Evolutionary conservation across 2,888 invertebrate species (phyloP), one percentile per base, ranked within the genome.

Genomic region (Meta bourneti): DNA sequence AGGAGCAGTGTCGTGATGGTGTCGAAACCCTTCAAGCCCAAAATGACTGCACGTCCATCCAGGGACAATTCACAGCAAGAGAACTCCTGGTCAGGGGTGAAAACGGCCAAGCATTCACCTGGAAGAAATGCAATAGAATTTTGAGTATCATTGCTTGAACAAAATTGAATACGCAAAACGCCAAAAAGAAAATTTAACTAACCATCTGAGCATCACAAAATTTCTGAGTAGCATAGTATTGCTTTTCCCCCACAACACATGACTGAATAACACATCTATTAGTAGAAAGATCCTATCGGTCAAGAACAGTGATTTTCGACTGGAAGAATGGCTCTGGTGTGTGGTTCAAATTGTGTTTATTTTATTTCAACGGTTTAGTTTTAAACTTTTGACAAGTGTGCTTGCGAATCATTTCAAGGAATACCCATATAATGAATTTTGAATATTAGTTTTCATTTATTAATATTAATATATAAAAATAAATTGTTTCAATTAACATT

Each of bases 81-180:
- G 93, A 97, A 96, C 92, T 96, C 96, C 79, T 96, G 96, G 78
- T 97, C 96, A 0, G 97, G 97, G 6, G 97, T 97, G 95, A 97
- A 97, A 0, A 97, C 97, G 51, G 97, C 97, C 94, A 97, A 95
- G 87, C 97, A 96, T 94, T 97, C 96, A 80, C 97, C 97, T 97
- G 95, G 54, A 52, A 72, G n/a, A 11, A 79, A 16, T 51, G 75
- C 52, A 82, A 48, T 82, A 71, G 6, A 13, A 82, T 4, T 20
- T 71, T 82, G 11, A 16, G 19, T 13, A 4, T 9, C 16, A 49
- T 11, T 49, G 1, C 0, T 0, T 48, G 75, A 20, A 75, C 8
- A 0, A 20, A 74, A 20, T 5, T 20, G 9, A 74, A 19, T 6
- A 16, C 6, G 19, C 13, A n/a, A n/a, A 20, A 74, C 74, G 19